These are phyloP conservation scores for Cephus nigrinus DNA, from an alignment of 2,888 invertebrate genomes.

Conservation along the genomic window DNA sequence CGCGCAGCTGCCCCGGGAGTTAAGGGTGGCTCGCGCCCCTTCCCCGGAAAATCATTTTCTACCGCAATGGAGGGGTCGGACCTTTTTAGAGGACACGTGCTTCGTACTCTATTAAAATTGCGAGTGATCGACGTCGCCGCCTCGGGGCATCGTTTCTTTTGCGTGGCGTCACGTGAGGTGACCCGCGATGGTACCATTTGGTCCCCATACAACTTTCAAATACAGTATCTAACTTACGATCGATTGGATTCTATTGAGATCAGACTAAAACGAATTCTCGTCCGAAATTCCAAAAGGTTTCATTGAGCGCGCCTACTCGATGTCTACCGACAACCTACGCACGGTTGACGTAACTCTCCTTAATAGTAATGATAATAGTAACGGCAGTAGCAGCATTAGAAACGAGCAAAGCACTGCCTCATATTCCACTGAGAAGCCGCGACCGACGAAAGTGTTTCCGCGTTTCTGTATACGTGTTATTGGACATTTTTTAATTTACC, in stretches of 20 bases:
- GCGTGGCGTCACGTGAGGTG: neutral
- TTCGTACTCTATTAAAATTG: neutral
- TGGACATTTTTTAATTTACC: neutral
- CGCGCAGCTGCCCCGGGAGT: conserved; percentile 42
- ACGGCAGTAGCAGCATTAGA: neutral
- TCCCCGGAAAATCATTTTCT: conserved; percentile 28
- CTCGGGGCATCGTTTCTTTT: neutral
- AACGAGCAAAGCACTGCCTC: neutral
- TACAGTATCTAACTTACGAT: neutral
- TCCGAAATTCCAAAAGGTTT: neutral
- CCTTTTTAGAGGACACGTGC: conserved; percentile 36
- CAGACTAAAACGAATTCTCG: neutral
- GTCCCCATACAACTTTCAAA: neutral
- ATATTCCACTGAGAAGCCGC: neutral
- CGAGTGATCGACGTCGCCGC: neutral
- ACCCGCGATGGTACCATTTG: neutral
- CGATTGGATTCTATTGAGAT: neutral
- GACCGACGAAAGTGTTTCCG: neutral
- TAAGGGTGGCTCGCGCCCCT: conserved; percentile 25
- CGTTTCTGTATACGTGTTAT: neutral
- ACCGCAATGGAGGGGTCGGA: conserved; percentile 24
- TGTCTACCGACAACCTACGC: neutral
- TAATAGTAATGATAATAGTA: neutral
- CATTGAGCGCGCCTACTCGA: neutral
- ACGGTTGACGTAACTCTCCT: neutral